A percentile compares a stretch with the other conserved stretches of the same genome.
These are phyloP conservation scores for Eretmochelys imbricata DNA, from an alignment of 2,113 vertebrate genomes.

Conservation along the genomic window DNA sequence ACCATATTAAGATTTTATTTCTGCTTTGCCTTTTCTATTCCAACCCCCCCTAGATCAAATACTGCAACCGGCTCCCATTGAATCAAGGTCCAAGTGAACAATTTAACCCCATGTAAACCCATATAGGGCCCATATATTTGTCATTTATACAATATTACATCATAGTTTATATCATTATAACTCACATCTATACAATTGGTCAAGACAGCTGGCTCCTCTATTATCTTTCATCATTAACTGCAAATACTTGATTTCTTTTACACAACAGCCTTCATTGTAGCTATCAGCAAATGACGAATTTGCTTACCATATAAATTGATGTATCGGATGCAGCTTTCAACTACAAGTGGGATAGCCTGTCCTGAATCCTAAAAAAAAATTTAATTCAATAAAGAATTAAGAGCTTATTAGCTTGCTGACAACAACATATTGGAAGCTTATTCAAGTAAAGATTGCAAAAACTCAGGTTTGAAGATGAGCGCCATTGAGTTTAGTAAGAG, in stretches of 20 bases:
- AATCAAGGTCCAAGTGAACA: rapidly evolving
- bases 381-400: slow-evolving; percentile 31
- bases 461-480: slow-evolving; percentile 59
- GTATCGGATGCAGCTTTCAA: slow-evolving; percentile 97
- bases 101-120: neutral
- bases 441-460: slow-evolving; percentile 23
- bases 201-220: neutral
- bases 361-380: slow-evolving; percentile 87
- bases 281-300: rapidly evolving
- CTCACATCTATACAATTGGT: rapidly evolving
- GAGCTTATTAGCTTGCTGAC: neutral
- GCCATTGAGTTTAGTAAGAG: slow-evolving; percentile 69
- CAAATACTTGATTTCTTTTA: rapidly evolving
- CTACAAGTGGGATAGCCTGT: slow-evolving; percentile 95
- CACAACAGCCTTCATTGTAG: neutral
- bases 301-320: slow-evolving; percentile 96
- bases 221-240: neutral
- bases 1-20: neutral
- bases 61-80: rapidly evolving
- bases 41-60: neutral
- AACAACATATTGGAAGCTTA: neutral
- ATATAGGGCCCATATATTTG: neutral
- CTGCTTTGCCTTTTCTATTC: rapidly evolving
- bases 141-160: neutral
- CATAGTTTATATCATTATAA: rapidly evolving